These are phyloP conservation scores for Gymnocephalus cernua DNA, from an alignment of 2,113 vertebrate genomes.

Conservation along the genomic window DNA sequence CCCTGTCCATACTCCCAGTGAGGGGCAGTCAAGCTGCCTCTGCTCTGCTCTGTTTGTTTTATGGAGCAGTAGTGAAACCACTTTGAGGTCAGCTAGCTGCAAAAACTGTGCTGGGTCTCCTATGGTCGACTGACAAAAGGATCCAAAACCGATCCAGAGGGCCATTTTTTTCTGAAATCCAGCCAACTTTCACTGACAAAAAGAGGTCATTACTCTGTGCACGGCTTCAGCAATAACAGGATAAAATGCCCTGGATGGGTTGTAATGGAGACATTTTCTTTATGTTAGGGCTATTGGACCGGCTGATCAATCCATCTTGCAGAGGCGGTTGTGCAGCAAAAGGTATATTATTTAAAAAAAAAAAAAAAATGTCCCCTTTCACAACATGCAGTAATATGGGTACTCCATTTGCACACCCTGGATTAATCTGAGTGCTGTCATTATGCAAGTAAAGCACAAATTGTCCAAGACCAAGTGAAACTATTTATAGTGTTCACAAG, in stretches of 20 bases:
- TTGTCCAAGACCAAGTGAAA: slow-evolving; percentile 80
- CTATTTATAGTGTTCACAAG: slow-evolving; percentile 81
- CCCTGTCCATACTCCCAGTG: slow-evolving; percentile 76
- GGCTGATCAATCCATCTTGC: slow-evolving; percentile 31
- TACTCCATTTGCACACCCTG: slow-evolving; percentile 63
- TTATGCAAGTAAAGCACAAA: slow-evolving; percentile 82
- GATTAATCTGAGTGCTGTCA: slow-evolving; percentile 78
- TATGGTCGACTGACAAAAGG: slow-evolving; percentile 60
- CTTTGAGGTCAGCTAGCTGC: slow-evolving; percentile 73
- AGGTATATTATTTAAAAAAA: slow-evolving; percentile 52
- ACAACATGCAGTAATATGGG: slow-evolving; percentile 47
- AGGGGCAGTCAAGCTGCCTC: slow-evolving; percentile 78
- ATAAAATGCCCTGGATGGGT: slow-evolving; percentile 48
- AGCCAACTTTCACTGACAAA: slow-evolving; percentile 78
- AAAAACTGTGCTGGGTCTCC: slow-evolving; percentile 71
- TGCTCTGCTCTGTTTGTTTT: slow-evolving; percentile 85
- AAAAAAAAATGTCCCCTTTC: slow-evolving; percentile 49
- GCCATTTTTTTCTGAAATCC: slow-evolving; percentile 33
- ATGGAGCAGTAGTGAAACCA: slow-evolving; percentile 79
- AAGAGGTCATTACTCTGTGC: slow-evolving; percentile 79
- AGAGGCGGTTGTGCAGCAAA: slow-evolving; percentile 28
- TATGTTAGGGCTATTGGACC: slow-evolving; percentile 21
- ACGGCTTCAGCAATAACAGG: slow-evolving; percentile 49
- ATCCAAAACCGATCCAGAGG: slow-evolving; percentile 59
- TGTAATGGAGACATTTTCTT: slow-evolving; percentile 52